Base-by-base conservation (phyloP, 2,797 vertebrate species). In the Trachops cirrhosus region DNA sequence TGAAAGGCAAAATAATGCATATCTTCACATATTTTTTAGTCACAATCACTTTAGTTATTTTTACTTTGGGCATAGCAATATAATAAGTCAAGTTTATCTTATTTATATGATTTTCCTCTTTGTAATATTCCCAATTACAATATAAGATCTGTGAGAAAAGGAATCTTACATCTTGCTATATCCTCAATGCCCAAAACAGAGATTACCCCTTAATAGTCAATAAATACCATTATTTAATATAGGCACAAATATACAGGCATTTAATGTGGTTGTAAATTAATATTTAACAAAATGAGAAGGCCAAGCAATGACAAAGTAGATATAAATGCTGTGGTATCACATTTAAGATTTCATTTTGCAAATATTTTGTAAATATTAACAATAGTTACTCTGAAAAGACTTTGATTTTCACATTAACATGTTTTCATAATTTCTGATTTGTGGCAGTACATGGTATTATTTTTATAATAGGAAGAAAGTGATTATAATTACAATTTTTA, bases 401-500 rank as follows among this genome's bases (percentile, higher is more conserved):
- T 67, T 94, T 83, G 4, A 19, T 79, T 90, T 79, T 73, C 3
- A 19, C 9, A 14, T 83, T 90, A 73, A 48, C 1, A 32, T n/a
- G 0, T 71, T 86, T 80, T 9, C 50, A 11, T 68, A 75, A 75
- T 92, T 50, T 82, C 62, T n/a, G 1, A 54, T 89, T 84, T 75
- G 9, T 34, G 75, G 3, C 5, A 82, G 18, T 84, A 57, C 5
- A 54, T 71, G 74, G 75, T 86, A 50, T 77, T 80, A n/a, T 14
- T 74, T 95, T 96, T 82, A 8, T 79, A 82, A 95, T 39, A 64
- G n/a, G 82, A 91, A 73, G 44, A 90, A 86, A 52, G 5, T 78
- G 22, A 90, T 92, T 93, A 52, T 64, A 92, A 75, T 96, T 87
- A 79, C 3, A 85, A 0, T 78, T 89, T 91, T 86, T 59, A 46